Percentiles rank a stretch among this genome's conserved stretches.
Evolutionary conservation across 2,797 vertebrate genomes (phyloP).

Genomic region (Schizopygopsis malacanthus): DNA sequence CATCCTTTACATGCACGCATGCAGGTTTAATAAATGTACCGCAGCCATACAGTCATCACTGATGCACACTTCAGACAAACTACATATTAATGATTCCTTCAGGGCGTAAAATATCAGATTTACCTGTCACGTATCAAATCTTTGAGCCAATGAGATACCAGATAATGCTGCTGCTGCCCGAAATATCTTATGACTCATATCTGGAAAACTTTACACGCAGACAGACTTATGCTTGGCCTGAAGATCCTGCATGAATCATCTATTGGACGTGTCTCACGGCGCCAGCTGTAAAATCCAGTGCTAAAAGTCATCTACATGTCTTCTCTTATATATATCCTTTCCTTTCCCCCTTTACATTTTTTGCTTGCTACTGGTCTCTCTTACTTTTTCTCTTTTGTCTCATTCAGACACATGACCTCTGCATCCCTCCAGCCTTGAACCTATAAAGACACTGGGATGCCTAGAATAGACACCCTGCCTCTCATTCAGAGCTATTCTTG

Average conservation of each 20-base stretch:
- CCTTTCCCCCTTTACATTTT: not conserved
- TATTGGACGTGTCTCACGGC: constrained; percentile 1
- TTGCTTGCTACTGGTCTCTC: constrained; percentile 8
- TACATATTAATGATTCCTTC: constrained; percentile 22
- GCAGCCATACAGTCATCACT: constrained; percentile 16
- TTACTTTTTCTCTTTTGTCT: constrained; percentile 4
- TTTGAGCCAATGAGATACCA: constrained; percentile 11
- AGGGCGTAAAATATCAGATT: constrained; percentile 26
- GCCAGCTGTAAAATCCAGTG: not conserved
- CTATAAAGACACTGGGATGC: constrained; percentile 15
- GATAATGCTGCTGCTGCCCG: not conserved
- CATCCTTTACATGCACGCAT: not conserved
- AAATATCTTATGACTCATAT: constrained; percentile 41
- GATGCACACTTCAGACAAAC: not conserved
- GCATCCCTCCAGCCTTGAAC: not conserved
- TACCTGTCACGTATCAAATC: constrained; percentile 20
- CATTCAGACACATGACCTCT: constrained; percentile 31
- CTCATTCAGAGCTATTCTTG: constrained; percentile 35
- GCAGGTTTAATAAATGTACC: constrained; percentile 29
- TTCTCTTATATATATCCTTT: constrained; percentile 18
- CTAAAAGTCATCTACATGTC: constrained; percentile 21
- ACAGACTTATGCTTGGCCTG: constrained; percentile 10
- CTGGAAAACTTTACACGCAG: constrained; percentile 24
- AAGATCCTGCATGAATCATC: constrained; percentile 22
- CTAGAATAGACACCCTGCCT: constrained; percentile 18